Conservation (phyloP, 2,113 vertebrate species). For the Panthera leo region DNA sequence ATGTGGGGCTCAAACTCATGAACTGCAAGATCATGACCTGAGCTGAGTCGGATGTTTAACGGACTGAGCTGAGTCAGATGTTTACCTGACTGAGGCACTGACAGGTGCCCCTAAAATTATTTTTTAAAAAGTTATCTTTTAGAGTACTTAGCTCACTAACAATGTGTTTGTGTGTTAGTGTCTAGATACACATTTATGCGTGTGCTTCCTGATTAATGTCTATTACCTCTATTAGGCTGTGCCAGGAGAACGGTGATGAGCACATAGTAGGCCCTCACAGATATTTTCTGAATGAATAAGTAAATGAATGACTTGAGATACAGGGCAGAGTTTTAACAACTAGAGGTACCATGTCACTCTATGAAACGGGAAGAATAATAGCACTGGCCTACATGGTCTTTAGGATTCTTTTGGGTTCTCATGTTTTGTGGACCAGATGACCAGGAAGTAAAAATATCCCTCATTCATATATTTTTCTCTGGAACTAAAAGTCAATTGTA, state of each 20-base stretch:
- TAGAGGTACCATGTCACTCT: not conserved
- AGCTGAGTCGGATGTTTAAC: no score
- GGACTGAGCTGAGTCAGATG: no score
- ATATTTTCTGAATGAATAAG: not conserved
- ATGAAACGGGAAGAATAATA: not conserved
- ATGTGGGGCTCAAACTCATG: no score
- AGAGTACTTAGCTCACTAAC: not conserved
- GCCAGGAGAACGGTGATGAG: not conserved
- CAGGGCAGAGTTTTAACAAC: not conserved
- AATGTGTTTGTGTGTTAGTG: no score
- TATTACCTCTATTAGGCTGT: not conserved
- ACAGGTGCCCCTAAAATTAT: not conserved
- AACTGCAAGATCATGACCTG: no score
- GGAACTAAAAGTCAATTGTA: not conserved
- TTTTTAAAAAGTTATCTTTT: not conserved
- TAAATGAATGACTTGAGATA: not conserved
- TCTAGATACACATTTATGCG: not conserved
- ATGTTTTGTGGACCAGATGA: not conserved
- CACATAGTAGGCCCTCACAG: not conserved
- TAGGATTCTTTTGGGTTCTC: not conserved
- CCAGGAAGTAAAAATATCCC: not conserved
- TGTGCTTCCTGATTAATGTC: not conserved
- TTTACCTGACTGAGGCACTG: no score
- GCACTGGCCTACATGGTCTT: not conserved
- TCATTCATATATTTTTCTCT: not conserved